phyloP scores from a whole-genome alignment of 2,113 vertebrate genomes.

The Hemibagrus wyckioides region DNA sequence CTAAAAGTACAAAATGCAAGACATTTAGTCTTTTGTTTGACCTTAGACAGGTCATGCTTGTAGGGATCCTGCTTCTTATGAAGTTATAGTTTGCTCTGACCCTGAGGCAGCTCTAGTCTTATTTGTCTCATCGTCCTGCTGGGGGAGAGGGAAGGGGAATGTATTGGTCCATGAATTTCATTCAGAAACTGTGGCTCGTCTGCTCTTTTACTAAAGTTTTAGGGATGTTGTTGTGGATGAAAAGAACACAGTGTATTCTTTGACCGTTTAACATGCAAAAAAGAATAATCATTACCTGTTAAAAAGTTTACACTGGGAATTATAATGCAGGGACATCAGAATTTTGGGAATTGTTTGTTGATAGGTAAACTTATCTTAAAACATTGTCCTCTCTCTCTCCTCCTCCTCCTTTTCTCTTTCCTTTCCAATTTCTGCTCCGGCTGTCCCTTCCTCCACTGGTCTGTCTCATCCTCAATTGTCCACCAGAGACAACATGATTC shows the following conservation, averaged over 20 bases:
- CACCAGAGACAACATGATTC: constrained; percentile 99
- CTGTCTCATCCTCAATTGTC: constrained; percentile 55
- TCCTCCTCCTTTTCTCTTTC: constrained; percentile 46
- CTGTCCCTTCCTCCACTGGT: constrained; percentile 47
- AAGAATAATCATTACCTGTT: constrained; percentile 70
- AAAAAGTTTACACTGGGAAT: constrained; percentile 43
- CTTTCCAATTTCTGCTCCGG: constrained; percentile 26
- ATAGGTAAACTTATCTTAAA: constrained; percentile 20
- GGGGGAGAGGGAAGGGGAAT: constrained; percentile 43
- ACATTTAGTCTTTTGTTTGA: constrained; percentile 55
- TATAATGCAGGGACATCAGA: constrained; percentile 25
- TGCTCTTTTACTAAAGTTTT: constrained; percentile 63
- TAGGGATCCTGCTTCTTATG: constrained; percentile 61
- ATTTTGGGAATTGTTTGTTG: constrained; percentile 54
- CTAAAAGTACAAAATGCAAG: constrained; percentile 50
- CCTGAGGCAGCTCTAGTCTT: constrained; percentile 60
- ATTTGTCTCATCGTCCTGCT: constrained; percentile 68
- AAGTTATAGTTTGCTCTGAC: constrained; percentile 68
- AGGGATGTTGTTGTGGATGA: constrained; percentile 73
- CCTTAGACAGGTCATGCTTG: constrained; percentile 57
- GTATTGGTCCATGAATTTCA: constrained; percentile 57
- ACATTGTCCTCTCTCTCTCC: constrained; percentile 24
- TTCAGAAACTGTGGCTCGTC: constrained; percentile 56
- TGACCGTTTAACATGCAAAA: constrained; percentile 77
- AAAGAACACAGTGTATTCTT: constrained; percentile 75